These are phyloP conservation scores for Lagopus muta DNA, from an alignment of 2,113 vertebrate genomes.

Conservation along the genomic window DNA sequence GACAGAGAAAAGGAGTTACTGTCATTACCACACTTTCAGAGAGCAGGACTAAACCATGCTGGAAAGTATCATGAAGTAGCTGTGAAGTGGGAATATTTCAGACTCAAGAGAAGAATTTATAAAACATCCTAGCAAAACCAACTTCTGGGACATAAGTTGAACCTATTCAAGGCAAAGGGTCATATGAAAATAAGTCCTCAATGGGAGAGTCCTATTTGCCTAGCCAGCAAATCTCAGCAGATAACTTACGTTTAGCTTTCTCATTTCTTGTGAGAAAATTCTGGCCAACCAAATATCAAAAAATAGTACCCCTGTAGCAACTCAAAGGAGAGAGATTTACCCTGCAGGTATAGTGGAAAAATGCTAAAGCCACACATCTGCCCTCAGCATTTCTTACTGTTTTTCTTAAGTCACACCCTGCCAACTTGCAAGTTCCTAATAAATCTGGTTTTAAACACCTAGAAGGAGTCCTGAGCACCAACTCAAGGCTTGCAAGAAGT, in stretches of 20 bases:
- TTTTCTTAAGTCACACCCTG: background rate
- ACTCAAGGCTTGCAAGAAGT: background rate
- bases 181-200: background rate
- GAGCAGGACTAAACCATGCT: background rate
- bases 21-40: background rate
- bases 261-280: background rate
- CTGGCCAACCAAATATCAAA: background rate
- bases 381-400: background rate
- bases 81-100: background rate
- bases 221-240: background rate
- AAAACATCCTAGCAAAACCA: background rate
- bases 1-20: background rate
- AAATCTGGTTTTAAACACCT: background rate
- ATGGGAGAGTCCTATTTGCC: background rate
- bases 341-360: background rate
- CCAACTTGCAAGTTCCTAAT: background rate
- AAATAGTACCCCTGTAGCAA: background rate
- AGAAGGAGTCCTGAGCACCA: background rate
- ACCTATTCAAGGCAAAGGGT: background rate
- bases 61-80: background rate
- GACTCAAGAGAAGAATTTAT: background rate
- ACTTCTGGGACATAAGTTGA: accelerated
- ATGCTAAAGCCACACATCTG: background rate
- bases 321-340: background rate
- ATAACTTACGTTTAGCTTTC: background rate